Percentiles rank a stretch among this genome's conserved stretches.
Evolutionary conservation across 2,113 vertebrate species (phyloP).

Genomic region (Prinia subflava): DNA sequence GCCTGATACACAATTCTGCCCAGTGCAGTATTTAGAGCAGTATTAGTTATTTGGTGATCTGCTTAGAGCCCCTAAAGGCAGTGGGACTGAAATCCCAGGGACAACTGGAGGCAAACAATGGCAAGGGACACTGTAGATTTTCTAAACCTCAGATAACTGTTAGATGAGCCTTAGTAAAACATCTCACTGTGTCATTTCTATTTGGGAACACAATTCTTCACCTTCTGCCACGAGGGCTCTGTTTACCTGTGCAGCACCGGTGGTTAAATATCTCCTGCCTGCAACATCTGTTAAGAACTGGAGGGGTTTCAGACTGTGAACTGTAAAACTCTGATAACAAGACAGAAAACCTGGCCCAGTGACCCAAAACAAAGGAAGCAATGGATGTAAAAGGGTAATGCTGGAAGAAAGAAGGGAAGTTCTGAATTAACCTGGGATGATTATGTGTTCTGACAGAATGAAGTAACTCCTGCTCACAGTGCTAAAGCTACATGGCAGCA

Average conservation of each 20-base stretch:
- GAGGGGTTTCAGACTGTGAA: slow-evolving; percentile 52
- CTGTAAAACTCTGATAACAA: slow-evolving; percentile 46
- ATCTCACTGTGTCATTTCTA: slow-evolving; percentile 47
- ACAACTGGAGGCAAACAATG: slow-evolving; percentile 65
- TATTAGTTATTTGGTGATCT: not conserved
- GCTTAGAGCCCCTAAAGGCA: not conserved
- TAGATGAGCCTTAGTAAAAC: slow-evolving; percentile 65
- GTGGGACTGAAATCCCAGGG: slow-evolving; percentile 31
- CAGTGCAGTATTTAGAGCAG: not conserved
- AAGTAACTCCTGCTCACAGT: slow-evolving; percentile 61
- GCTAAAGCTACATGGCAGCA: slow-evolving; percentile 54
- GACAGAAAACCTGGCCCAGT: slow-evolving; percentile 53
- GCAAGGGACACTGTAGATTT: slow-evolving; percentile 49
- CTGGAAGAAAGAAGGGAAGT: slow-evolving; percentile 50
- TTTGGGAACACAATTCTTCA: slow-evolving; percentile 66
- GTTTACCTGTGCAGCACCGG: slow-evolving; percentile 57
- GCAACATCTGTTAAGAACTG: slow-evolving; percentile 64
- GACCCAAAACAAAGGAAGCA: slow-evolving; percentile 63
- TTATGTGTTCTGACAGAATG: slow-evolving; percentile 79
- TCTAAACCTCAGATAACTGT: slow-evolving; percentile 73
- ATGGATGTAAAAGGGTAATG: slow-evolving; percentile 32
- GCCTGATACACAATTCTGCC: not conserved
- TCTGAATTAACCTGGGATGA: slow-evolving; percentile 67
- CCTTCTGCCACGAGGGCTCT: slow-evolving; percentile 62
- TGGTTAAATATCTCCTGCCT: slow-evolving; percentile 62